Conservation (phyloP, 2,113 vertebrate species). For the Orthonyx spaldingii region DNA sequence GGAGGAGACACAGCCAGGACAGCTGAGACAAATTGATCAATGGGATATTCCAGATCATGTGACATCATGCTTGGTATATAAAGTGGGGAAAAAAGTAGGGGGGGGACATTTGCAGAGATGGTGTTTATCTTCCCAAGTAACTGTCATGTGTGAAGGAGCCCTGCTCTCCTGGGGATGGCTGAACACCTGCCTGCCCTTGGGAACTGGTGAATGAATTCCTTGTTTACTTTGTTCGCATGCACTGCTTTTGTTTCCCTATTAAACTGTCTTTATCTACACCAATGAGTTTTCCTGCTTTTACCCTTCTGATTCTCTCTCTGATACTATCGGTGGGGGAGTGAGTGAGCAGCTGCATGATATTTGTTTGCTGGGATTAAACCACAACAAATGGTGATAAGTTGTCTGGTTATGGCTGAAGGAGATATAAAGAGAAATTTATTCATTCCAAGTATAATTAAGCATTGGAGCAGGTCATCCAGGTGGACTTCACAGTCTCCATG, state of each 20-base stretch:
- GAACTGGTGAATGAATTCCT: neutral
- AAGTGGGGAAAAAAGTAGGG: accelerated
- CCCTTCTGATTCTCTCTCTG: neutral
- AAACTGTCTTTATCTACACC: neutral
- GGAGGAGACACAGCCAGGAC: neutral
- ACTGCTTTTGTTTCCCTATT: neutral
- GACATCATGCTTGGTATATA: neutral
- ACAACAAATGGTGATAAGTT: neutral
- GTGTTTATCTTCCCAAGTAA: neutral
- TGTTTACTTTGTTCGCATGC: neutral
- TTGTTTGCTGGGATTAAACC: neutral
- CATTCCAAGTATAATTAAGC: neutral
- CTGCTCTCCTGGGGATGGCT: neutral
- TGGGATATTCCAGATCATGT: neutral
- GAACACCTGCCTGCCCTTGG: neutral
- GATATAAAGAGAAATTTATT: neutral
- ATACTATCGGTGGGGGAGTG: neutral
- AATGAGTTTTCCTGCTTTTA: neutral
- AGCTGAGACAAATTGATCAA: neutral
- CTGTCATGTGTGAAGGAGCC: neutral
- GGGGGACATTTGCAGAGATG: neutral
- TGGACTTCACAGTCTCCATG: neutral
- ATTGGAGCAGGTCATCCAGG: neutral
- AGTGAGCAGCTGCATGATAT: neutral
- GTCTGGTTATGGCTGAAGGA: neutral